Percentiles rank a stretch among this genome's conserved stretches.
Evolutionary conservation across 1,140 invertebrate species (phyloP).

Genomic region (Anastrepha obliqua): DNA sequence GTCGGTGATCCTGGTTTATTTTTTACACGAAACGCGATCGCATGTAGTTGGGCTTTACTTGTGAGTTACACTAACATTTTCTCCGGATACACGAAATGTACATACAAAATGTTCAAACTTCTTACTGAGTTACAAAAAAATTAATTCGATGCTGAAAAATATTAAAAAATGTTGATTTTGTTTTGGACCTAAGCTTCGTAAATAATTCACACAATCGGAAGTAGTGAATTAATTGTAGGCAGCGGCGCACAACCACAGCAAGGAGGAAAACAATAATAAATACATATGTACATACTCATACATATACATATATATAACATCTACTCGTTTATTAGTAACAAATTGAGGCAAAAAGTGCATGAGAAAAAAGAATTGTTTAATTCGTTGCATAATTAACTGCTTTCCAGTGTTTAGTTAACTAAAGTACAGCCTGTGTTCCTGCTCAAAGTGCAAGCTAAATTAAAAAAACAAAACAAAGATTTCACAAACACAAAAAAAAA

Average conservation of each 20-base stretch:
- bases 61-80: too few relatives aligned
- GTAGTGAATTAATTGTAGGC: slow-evolving; percentile 11
- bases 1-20: background rate
- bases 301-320: too few relatives aligned
- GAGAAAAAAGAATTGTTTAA: slow-evolving; percentile 21
- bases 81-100: too few relatives aligned
- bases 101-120: too few relatives aligned
- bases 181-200: background rate
- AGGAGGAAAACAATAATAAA: background rate
- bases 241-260: background rate
- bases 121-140: background rate
- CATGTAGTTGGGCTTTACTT: too few relatives aligned
- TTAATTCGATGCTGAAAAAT: background rate
- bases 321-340: background rate
- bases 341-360: slow-evolving; percentile 4
- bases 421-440: background rate
- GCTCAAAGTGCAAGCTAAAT: background rate
- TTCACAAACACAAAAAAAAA: background rate
- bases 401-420: background rate
- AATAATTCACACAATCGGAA: slow-evolving; percentile 45
- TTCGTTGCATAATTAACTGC: slow-evolving; percentile 26
- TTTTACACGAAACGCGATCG: background rate
- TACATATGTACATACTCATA: too few relatives aligned
- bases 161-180: background rate
- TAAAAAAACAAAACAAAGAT: background rate